Evolutionary conservation across 1,140 invertebrate genomes (phyloP).

Genomic region (Drosophila aff.): DNA sequence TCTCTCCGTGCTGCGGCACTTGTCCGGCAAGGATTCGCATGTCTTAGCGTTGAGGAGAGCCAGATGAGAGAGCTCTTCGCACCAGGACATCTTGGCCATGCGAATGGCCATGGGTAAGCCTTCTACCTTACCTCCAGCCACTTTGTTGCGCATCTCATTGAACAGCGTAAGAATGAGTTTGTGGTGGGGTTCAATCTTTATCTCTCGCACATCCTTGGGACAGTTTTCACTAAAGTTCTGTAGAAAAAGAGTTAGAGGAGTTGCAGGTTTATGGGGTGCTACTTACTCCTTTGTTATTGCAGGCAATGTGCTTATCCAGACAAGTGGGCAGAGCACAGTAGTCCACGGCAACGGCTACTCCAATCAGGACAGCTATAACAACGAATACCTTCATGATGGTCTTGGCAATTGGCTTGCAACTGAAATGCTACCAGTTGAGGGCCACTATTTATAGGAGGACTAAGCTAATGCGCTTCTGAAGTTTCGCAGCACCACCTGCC

Average conservation of each 20-base stretch:
- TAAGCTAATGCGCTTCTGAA: background rate
- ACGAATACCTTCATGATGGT: conserved; percentile 1
- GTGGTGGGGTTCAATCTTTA: conserved; percentile 44
- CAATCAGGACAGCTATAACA: background rate
- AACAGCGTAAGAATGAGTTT: conserved; percentile 61
- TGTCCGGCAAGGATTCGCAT: conserved; percentile 54
- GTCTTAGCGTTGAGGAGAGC: conserved; percentile 57
- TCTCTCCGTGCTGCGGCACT: conserved; percentile 69
- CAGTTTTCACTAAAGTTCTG: conserved; percentile 65
- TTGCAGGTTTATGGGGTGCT: background rate
- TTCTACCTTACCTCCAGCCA: conserved; percentile 57
- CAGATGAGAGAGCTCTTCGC: conserved; percentile 61
- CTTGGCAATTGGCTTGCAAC: background rate
- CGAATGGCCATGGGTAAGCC: conserved; percentile 54
- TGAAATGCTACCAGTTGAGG: background rate
- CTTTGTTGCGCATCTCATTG: conserved; percentile 67
- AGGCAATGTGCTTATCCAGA: conserved; percentile 67
- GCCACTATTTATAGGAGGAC: background rate
- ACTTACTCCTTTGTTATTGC: too few relatives aligned
- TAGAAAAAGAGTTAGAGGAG: background rate
- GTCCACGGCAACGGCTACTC: conserved; percentile 20
- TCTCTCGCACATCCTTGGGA: conserved; percentile 51
- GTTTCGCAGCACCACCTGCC: background rate
- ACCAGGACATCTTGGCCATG: conserved; percentile 77
- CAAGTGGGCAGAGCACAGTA: conserved; percentile 71